Conservation (phyloP, 2,113 vertebrate species). For the Ceyx cyanopectus region DNA sequence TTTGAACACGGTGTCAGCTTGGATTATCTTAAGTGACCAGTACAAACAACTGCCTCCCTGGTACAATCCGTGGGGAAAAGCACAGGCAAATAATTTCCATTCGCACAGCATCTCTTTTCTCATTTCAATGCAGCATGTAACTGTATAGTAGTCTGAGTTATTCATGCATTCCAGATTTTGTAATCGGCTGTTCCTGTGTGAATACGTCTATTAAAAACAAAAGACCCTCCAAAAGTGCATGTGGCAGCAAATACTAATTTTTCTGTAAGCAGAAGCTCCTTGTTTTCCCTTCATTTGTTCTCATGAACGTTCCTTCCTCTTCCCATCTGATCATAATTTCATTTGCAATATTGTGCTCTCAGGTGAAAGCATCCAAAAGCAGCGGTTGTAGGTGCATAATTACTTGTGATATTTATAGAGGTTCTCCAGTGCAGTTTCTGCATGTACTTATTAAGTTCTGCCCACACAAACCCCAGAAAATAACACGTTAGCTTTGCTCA, state of each 20-base stretch:
- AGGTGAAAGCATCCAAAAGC: slow-evolving; percentile 51
- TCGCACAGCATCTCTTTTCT: slow-evolving; percentile 20
- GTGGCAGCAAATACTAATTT: slow-evolving; percentile 40
- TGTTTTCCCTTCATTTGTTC: slow-evolving; percentile 8
- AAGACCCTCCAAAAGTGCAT: slow-evolving; percentile 16
- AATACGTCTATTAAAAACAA: slow-evolving; percentile 41
- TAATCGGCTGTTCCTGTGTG: background rate
- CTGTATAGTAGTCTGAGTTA: slow-evolving; percentile 6
- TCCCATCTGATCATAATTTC: slow-evolving; percentile 1
- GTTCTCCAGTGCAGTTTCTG: slow-evolving; percentile 49
- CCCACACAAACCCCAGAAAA: slow-evolving; percentile 66
- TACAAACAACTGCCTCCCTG: background rate
- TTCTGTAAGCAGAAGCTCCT: slow-evolving; percentile 21
- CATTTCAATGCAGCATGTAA: slow-evolving; percentile 36
- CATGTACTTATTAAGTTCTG: slow-evolving; percentile 63
- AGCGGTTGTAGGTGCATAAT: slow-evolving; percentile 9
- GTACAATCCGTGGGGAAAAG: background rate
- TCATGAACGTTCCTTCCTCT: background rate
- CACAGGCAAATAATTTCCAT: slow-evolving; percentile 12
- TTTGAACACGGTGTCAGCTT: background rate
- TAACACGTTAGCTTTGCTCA: slow-evolving; percentile 41
- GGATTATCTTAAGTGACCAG: background rate
- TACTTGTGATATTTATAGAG: slow-evolving; percentile 62
- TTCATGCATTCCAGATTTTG: slow-evolving; percentile 39
- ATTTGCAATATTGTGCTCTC: background rate